phyloP scores from a whole-genome alignment of 92 coral and sea anemone species.

The Epizoanthus illoricatus region DNA sequence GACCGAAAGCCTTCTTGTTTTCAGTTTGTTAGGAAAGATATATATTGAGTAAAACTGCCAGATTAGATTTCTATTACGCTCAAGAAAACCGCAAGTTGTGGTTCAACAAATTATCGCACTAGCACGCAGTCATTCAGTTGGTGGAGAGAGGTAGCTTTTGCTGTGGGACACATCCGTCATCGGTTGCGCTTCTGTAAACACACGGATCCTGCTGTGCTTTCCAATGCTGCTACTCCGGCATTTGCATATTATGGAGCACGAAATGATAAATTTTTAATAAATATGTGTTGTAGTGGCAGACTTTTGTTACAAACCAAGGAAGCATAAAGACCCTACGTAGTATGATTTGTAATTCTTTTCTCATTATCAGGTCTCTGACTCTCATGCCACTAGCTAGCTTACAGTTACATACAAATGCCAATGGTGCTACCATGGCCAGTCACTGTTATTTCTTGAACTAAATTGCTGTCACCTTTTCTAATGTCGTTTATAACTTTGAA shows the following conservation, averaged over 20 bases:
- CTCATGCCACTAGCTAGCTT: too few relatives aligned
- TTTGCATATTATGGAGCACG: constrained; percentile 36
- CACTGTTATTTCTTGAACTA: too few relatives aligned
- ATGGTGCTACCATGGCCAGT: not conserved
- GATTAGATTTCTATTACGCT: not conserved
- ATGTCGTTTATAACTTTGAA: too few relatives aligned
- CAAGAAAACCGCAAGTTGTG: not conserved
- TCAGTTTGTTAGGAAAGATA: not conserved
- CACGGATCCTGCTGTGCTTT: not conserved
- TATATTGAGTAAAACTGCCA: constrained; percentile 6
- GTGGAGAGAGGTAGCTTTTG: not conserved
- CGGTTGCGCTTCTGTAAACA: constrained; percentile 15
- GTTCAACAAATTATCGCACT: not conserved
- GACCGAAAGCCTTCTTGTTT: not conserved
- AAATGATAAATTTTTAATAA: constrained; percentile 34
- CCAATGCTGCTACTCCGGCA: not conserved
- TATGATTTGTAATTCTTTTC: too few relatives aligned
- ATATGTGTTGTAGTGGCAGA: not conserved
- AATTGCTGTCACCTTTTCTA: too few relatives aligned
- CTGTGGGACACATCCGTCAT: not conserved
- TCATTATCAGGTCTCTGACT: too few relatives aligned
- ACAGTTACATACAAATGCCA: not conserved
- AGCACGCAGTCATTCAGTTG: not conserved
- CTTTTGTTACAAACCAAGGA: not conserved
- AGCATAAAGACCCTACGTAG: too few relatives aligned